Evolutionary conservation across 2,888 invertebrate species (phyloP).

Genomic region (Teinopalpus imperialis): DNA sequence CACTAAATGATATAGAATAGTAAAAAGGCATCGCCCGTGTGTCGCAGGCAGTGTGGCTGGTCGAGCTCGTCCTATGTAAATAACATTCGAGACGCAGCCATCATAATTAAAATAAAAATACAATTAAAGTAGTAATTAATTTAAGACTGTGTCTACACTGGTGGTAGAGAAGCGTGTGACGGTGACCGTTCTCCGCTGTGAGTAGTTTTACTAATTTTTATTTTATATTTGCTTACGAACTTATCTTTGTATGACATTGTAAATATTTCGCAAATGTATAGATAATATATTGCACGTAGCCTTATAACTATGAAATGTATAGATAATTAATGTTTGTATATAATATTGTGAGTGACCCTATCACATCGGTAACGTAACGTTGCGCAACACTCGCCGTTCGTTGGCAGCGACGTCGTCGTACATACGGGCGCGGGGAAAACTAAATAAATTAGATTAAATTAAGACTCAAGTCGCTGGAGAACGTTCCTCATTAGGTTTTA

Average conservation of each 20-base stretch:
- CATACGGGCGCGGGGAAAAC: not conserved
- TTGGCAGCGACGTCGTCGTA: not conserved
- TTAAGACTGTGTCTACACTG: conserved; percentile 11
- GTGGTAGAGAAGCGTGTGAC: not conserved
- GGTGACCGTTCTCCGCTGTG: not conserved
- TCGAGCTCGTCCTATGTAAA: not conserved
- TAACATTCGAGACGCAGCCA: conserved; percentile 4
- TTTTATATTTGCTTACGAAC: no score
- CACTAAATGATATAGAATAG: no score
- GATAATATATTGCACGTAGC: no score
- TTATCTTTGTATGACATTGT: no score
- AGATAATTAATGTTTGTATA: no score
- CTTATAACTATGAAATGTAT: no score
- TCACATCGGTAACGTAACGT: no score
- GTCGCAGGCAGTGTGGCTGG: not conserved
- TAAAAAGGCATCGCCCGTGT: no score
- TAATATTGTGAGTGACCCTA: no score
- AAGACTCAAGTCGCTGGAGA: not conserved
- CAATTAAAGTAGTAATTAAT: conserved; percentile 24
- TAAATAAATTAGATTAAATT: not conserved
- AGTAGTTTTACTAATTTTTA: no score
- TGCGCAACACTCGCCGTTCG: no score
- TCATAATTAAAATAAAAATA: conserved; percentile 22
- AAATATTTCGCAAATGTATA: no score
- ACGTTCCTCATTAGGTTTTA: conserved; percentile 3